Conservation (phyloP, 2,888 invertebrate species). For the Neria commutata region DNA sequence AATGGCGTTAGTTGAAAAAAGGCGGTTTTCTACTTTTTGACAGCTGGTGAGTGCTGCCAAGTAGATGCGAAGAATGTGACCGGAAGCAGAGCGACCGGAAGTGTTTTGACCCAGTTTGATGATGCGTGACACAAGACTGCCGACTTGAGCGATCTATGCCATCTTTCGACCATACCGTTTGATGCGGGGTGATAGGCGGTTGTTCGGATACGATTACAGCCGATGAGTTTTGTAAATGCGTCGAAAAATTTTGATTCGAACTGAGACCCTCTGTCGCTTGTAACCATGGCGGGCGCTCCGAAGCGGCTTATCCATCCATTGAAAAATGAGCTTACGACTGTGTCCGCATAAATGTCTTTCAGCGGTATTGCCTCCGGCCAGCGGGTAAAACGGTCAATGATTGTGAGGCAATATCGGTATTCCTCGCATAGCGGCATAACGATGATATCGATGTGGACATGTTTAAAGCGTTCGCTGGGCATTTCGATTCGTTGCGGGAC, state of each 20-base stretch:
- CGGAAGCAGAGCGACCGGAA: slow-evolving; percentile 52
- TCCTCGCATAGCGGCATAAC: slow-evolving; percentile 32
- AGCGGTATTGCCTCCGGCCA: slow-evolving; percentile 41
- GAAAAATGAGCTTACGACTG: slow-evolving; percentile 29
- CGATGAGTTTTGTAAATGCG: slow-evolving; percentile 36
- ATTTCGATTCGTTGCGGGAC: slow-evolving; percentile 7
- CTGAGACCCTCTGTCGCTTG: slow-evolving; percentile 51
- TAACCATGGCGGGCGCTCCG: slow-evolving; percentile 49
- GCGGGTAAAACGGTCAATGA: slow-evolving; percentile 26
- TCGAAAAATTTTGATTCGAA: slow-evolving; percentile 48
- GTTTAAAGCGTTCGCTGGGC: slow-evolving; percentile 38
- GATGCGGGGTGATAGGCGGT: slow-evolving; percentile 53
- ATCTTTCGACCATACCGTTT: slow-evolving; percentile 57
- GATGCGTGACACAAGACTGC: slow-evolving; percentile 38
- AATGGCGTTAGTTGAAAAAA: too few relatives aligned
- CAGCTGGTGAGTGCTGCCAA: too few relatives aligned
- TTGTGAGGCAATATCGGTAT: slow-evolving; percentile 44
- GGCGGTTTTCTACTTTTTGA: too few relatives aligned
- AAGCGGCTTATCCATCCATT: slow-evolving; percentile 57
- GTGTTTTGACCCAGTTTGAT: slow-evolving; percentile 38
- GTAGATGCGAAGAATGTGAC: too few relatives aligned
- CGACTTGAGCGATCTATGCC: slow-evolving; percentile 54
- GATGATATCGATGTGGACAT: slow-evolving; percentile 58
- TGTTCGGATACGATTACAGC: slow-evolving; percentile 36
- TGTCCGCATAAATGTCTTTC: slow-evolving; percentile 33